phyloP scores from a whole-genome alignment of 1,140 invertebrate species.

The Drosophila simulans region DNA sequence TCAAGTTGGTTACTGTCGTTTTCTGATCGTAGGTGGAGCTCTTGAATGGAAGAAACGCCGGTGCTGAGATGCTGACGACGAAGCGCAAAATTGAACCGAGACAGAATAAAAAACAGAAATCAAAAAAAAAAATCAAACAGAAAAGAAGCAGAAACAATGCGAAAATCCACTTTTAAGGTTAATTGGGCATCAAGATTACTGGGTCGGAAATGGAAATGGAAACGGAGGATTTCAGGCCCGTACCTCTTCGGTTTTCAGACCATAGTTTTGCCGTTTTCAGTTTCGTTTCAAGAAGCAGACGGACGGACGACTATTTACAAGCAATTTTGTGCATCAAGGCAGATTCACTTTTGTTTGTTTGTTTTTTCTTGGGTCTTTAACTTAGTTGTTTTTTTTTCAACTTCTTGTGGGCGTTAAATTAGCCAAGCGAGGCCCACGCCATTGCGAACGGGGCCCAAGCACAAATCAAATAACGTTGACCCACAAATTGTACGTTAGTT shows the following conservation, averaged over 20 bases:
- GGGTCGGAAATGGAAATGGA: conserved; percentile 84
- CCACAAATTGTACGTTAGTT: conserved; percentile 83
- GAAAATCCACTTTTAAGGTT: conserved; percentile 84
- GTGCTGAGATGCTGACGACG: conserved; percentile 40
- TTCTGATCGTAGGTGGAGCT: conserved; percentile 52
- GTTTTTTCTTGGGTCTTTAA: conserved; percentile 21
- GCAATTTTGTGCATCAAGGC: conserved; percentile 75
- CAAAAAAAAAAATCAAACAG: conserved; percentile 15
- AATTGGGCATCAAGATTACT: conserved; percentile 85
- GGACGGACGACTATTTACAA: conserved; percentile 65
- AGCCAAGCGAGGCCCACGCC: conserved; percentile 67
- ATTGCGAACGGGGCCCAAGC: conserved; percentile 56
- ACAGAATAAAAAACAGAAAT: conserved; percentile 4
- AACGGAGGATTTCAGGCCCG: conserved; percentile 58
- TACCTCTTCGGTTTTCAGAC: conserved; percentile 18
- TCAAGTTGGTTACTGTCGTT: conserved; percentile 42
- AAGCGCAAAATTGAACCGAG: conserved; percentile 40
- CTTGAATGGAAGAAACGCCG: conserved; percentile 45
- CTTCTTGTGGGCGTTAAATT: conserved; percentile 76
- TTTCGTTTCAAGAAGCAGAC: conserved; percentile 70
- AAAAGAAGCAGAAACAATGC: conserved; percentile 68
- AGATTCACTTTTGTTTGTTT: conserved; percentile 82
- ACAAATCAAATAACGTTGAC: conserved; percentile 83
- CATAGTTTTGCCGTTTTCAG: conserved; percentile 43
- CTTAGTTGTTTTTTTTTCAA: conserved; percentile 23